These are phyloP conservation scores for Pollenia amentaria DNA, from an alignment of 2,888 invertebrate genomes.

Conservation along the genomic window DNA sequence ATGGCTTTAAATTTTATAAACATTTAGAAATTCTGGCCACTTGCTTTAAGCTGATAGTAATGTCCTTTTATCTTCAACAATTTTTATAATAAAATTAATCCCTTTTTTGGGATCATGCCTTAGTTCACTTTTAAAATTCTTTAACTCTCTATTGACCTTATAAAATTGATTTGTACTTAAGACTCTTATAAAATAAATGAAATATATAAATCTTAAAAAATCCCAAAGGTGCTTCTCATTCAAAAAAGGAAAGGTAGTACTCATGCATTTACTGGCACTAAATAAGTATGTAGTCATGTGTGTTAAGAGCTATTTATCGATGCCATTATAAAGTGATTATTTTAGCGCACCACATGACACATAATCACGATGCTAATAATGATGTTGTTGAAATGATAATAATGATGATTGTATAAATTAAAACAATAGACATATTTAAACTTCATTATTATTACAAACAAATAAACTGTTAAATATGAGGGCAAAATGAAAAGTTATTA, in stretches of 20 bases:
- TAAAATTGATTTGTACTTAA: no score
- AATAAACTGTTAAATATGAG: background rate
- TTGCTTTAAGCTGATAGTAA: no score
- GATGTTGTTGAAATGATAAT: background rate
- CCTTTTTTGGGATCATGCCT: no score
- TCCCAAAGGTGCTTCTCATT: background rate
- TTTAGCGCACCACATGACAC: constrained; percentile 40
- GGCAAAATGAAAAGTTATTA: background rate
- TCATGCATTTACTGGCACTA: background rate
- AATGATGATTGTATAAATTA: constrained; percentile 22
- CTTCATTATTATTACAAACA: constrained; percentile 28
- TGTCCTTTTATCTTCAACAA: no score
- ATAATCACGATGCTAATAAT: constrained; percentile 26
- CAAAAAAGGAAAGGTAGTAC: constrained; percentile 33
- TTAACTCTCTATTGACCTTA: no score
- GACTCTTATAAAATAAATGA: no score
- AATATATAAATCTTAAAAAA: background rate
- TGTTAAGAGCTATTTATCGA: constrained; percentile 21
- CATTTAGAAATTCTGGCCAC: no score
- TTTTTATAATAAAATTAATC: no score
- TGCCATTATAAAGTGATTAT: constrained; percentile 60
- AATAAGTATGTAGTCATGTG: constrained; percentile 3
- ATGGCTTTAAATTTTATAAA: no score
- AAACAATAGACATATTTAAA: constrained; percentile 40
- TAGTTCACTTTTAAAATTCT: no score